Conservation (phyloP, 1,140 invertebrate species). For the Lucilia sericata region DNA sequence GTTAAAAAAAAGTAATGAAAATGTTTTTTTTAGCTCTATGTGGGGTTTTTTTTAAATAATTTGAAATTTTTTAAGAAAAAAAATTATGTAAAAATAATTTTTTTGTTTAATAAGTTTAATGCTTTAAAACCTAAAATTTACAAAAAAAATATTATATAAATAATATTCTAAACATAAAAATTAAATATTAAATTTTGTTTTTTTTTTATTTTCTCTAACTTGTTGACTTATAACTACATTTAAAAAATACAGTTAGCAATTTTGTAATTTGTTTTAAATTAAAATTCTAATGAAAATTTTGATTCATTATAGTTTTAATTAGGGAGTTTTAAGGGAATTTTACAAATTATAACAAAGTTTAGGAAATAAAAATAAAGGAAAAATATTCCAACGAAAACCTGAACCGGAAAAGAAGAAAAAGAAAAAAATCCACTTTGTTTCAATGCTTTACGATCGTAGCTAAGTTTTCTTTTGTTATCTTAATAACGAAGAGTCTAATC, state of each 20-base stretch:
- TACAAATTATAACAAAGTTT: too few species aligned
- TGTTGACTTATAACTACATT: neutral
- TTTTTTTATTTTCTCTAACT: neutral
- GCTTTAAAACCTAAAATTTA: neutral
- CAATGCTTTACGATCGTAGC: too few species aligned
- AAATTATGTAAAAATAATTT: constrained; percentile 33
- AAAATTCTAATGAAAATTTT: neutral
- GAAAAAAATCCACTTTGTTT: too few species aligned
- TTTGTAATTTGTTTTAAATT: neutral
- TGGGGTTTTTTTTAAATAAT: too few species aligned
- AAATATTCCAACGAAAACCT: too few species aligned
- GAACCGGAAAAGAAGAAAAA: too few species aligned
- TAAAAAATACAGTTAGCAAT: neutral
- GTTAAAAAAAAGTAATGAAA: neutral
- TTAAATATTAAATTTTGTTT: neutral
- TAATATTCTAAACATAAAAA: constrained; percentile 4
- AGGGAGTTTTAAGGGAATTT: too few species aligned
- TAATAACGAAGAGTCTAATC: too few species aligned
- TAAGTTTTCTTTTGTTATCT: too few species aligned
- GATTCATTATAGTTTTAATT: neutral
- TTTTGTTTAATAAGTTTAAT: neutral
- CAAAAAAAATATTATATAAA: constrained; percentile 3
- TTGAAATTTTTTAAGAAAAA: neutral
- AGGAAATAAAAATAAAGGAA: too few species aligned
- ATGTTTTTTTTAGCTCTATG: neutral